Percentiles rank a stretch among this genome's conserved stretches.
Evolutionary conservation across 2,888 invertebrate species (phyloP).

Genomic region (Drosophila paucipuncta): DNA sequence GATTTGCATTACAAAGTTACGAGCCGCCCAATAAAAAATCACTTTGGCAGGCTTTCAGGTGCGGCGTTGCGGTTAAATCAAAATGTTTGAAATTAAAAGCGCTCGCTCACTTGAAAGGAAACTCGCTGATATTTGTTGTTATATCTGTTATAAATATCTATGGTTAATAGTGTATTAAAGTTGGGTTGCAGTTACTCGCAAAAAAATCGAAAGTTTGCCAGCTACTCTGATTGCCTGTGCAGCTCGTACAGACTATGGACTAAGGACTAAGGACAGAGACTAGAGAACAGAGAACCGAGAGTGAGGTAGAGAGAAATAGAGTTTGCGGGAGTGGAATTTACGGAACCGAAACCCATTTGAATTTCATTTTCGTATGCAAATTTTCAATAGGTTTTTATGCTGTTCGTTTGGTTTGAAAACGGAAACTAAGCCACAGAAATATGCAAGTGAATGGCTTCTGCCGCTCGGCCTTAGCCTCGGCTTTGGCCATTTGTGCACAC

Average conservation of each 20-base stretch:
- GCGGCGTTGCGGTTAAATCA: slow-evolving; percentile 14
- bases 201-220: slow-evolving; percentile 60
- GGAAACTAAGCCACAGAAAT: slow-evolving; percentile 76
- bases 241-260: slow-evolving; percentile 15
- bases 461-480: slow-evolving; percentile 29
- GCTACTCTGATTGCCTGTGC: slow-evolving; percentile 33
- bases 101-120: slow-evolving; percentile 32
- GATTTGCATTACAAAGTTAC: slow-evolving; percentile 73
- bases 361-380: slow-evolving; percentile 77
- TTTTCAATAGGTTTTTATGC: slow-evolving; percentile 73
- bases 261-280: background rate
- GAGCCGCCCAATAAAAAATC: slow-evolving; percentile 61
- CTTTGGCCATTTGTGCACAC: slow-evolving; percentile 50
- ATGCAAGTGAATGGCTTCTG: slow-evolving; percentile 69
- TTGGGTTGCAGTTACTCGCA: slow-evolving; percentile 14
- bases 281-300: background rate
- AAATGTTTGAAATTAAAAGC: slow-evolving; percentile 65
- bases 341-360: slow-evolving; percentile 69
- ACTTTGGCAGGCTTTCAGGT: slow-evolving; percentile 49
- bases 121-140: slow-evolving; percentile 14
- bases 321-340: slow-evolving; percentile 23
- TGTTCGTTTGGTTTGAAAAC: slow-evolving; percentile 65
- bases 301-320: background rate
- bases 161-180: slow-evolving; percentile 44
- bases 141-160: slow-evolving; percentile 48